phyloP scores from a whole-genome alignment of 2,888 invertebrate genomes.

The Bellardia pandia region DNA sequence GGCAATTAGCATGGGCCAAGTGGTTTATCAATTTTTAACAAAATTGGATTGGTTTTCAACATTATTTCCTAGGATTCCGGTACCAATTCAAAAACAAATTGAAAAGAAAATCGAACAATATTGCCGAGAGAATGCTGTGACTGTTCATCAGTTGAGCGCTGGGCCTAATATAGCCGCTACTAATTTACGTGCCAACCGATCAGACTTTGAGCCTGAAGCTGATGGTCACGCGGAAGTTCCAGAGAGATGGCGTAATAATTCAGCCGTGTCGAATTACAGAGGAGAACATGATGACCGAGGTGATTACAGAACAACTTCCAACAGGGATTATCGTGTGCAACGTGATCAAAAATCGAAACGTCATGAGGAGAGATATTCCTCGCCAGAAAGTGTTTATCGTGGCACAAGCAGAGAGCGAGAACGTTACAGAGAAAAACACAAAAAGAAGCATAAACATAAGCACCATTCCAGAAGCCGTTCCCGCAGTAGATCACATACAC shows the following conservation, averaged over 20 bases:
- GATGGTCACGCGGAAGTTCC: conserved; percentile 77
- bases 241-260: conserved; percentile 67
- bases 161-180: conserved; percentile 75
- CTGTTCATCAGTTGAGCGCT: conserved; percentile 79
- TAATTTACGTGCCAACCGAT: conserved; percentile 50
- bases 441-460: conserved; percentile 82
- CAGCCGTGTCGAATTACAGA: conserved; percentile 77
- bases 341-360: conserved; percentile 74
- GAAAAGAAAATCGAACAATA: conserved; percentile 90
- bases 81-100: conserved; percentile 97
- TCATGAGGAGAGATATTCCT: conserved; percentile 76
- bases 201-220: conserved; percentile 76
- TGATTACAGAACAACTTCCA: conserved; percentile 72
- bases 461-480: conserved; percentile 81
- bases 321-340: conserved; percentile 69
- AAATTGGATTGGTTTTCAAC: conserved; percentile 99
- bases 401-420: conserved; percentile 76
- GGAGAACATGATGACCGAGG: conserved; percentile 82
- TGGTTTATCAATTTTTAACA: conserved; percentile 95
- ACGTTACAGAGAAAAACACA: conserved; percentile 80
- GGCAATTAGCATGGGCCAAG: conserved; percentile 94
- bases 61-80: conserved; percentile 98
- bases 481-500: conserved; percentile 76
- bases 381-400: conserved; percentile 75
- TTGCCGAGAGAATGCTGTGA: conserved; percentile 85